Percentiles rank a stretch among this genome's conserved stretches.
These are phyloP conservation scores for Fistularia commersonii DNA, from an alignment of 2,797 vertebrate genomes.

Conservation along the genomic window DNA sequence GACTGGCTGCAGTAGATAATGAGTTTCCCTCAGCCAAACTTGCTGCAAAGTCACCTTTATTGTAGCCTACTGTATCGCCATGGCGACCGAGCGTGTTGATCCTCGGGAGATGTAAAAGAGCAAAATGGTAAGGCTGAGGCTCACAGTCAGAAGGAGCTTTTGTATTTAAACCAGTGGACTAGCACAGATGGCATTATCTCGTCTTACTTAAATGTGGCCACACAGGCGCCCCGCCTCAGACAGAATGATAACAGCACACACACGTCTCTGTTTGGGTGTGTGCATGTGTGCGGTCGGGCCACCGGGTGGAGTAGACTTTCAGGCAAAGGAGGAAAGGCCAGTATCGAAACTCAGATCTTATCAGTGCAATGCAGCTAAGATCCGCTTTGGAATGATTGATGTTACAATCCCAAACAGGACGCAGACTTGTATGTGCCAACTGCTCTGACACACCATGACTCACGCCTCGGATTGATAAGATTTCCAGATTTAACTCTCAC, in stretches of 20 bases:
- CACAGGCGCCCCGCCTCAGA: too few relatives aligned
- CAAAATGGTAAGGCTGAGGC: slow-evolving; percentile 31
- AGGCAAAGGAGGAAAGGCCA: neutral
- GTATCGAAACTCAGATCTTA: neutral
- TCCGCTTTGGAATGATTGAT: neutral
- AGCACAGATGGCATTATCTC: neutral
- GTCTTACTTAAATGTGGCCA: too few relatives aligned
- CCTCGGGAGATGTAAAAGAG: slow-evolving; percentile 34
- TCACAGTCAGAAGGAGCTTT: neutral
- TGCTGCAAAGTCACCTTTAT: slow-evolving; percentile 34
- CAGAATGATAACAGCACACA: too few relatives aligned
- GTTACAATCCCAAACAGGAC: neutral
- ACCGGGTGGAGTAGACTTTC: too few relatives aligned
- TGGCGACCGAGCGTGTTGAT: slow-evolving; percentile 39
- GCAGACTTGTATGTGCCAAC: neutral
- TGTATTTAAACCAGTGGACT: too few relatives aligned
- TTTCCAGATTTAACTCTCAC: too few relatives aligned
- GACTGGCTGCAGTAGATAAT: slow-evolving; percentile 34
- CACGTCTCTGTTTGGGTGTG: neutral
- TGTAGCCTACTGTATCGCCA: slow-evolving; percentile 40
- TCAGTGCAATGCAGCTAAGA: neutral
- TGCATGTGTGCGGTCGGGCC: neutral
- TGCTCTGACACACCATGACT: too few relatives aligned
- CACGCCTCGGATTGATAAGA: too few relatives aligned
- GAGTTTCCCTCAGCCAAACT: slow-evolving; percentile 39